Conservation (phyloP, 2,888 invertebrate species). For the Trachelus tabidus region DNA sequence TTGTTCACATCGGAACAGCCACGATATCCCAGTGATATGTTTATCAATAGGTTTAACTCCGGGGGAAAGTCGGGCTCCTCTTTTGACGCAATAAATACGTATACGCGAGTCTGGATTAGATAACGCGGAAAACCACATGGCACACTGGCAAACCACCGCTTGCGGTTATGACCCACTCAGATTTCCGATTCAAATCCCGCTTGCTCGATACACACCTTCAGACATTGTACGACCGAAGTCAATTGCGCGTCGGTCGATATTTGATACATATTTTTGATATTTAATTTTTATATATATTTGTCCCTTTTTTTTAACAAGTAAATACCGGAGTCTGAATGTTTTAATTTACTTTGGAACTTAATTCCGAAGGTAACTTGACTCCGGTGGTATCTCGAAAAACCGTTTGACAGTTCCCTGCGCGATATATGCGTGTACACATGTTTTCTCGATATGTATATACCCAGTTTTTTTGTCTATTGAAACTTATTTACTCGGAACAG, state of each 20-base stretch:
- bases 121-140: slow-evolving; percentile 38
- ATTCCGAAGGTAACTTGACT: too few species aligned
- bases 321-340: too few species aligned
- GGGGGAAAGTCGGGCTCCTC: neutral
- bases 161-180: neutral
- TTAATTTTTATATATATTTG: neutral
- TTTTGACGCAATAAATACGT: neutral
- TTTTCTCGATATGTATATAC: too few species aligned
- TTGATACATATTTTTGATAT: neutral
- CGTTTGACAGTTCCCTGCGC: too few species aligned
- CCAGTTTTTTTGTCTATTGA: too few species aligned
- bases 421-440: too few species aligned
- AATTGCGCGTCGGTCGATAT: neutral
- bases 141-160: slow-evolving; percentile 17
- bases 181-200: neutral
- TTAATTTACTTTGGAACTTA: too few species aligned
- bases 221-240: neutral
- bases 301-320: too few species aligned
- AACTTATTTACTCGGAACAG: too few species aligned
- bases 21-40: neutral
- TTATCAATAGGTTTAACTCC: neutral
- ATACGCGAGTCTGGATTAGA: slow-evolving; percentile 27
- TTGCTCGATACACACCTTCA: neutral
- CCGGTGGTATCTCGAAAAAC: too few species aligned
- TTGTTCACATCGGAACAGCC: neutral